phyloP scores from a whole-genome alignment of 2,888 invertebrate species.

The Rosalia funebris region DNA sequence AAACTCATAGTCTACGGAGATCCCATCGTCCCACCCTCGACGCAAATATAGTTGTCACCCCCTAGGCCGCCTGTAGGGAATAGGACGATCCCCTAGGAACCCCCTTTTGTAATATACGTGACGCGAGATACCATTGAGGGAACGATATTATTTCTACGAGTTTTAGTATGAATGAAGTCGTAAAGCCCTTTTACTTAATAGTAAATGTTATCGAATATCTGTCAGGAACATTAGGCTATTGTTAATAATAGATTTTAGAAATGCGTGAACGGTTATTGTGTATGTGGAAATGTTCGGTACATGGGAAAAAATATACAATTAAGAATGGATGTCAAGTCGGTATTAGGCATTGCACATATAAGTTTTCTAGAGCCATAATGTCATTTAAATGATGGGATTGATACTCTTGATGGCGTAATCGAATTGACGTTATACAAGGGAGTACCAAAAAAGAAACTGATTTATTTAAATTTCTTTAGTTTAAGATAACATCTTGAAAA shows the following conservation, averaged over 20 bases:
- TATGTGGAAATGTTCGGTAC: too few relatives aligned
- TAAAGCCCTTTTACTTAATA: conserved; percentile 17
- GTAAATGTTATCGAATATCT: conserved; percentile 3
- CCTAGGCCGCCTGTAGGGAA: conserved; percentile 10
- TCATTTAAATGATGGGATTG: too few relatives aligned
- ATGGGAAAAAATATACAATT: too few relatives aligned
- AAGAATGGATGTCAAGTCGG: too few relatives aligned
- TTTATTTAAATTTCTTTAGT: too few relatives aligned
- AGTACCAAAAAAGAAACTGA: too few relatives aligned
- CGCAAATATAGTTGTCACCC: conserved; percentile 20
- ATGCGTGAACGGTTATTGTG: conserved; percentile 17
- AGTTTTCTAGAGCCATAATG: too few relatives aligned
- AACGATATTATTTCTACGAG: conserved; percentile 10
- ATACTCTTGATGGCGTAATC: too few relatives aligned
- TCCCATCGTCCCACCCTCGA: not conserved
- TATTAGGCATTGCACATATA: too few relatives aligned
- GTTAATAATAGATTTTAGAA: conserved; percentile 14
- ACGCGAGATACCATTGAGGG: conserved; percentile 10
- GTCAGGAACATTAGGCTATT: not conserved
- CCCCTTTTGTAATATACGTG: conserved; percentile 15
- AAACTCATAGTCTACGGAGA: not conserved
- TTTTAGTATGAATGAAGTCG: conserved; percentile 27
- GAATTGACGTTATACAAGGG: too few relatives aligned
- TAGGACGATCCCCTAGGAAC: not conserved
- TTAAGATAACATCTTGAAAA: too few relatives aligned